Evolutionary conservation across 1,140 invertebrate genomes (phyloP).

Genomic region (Mizuhopecten yessoensis): DNA sequence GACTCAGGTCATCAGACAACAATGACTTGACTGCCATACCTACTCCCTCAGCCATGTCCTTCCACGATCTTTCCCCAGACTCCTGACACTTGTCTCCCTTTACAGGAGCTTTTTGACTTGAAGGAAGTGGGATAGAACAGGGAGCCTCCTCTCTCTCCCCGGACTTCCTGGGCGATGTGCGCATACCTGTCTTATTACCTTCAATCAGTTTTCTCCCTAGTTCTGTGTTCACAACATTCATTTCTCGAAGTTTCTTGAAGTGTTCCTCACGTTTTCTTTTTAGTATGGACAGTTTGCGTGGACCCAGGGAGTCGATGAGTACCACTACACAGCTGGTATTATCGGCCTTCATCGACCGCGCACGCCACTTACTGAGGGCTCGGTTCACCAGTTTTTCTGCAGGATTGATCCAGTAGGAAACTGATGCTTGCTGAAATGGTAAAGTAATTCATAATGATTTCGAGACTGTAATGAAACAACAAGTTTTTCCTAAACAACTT

Average conservation of each 20-base stretch:
- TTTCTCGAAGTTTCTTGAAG: slow-evolving; percentile 48
- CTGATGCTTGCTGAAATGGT: slow-evolving; percentile 73
- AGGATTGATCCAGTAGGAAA: slow-evolving; percentile 88
- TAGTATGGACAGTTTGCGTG: slow-evolving; percentile 76
- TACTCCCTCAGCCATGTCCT: neutral
- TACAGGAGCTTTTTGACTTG: neutral
- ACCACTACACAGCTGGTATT: slow-evolving; percentile 97
- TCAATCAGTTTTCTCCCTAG: neutral
- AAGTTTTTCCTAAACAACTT: too few relatives aligned
- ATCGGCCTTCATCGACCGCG: slow-evolving; percentile 94
- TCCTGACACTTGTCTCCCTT: slow-evolving; percentile 8
- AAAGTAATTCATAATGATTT: slow-evolving; percentile 5
- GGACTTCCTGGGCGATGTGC: slow-evolving; percentile 57
- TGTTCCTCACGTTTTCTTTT: slow-evolving; percentile 75
- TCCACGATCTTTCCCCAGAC: slow-evolving; percentile 29
- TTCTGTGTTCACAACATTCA: slow-evolving; percentile 69
- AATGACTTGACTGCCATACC: slow-evolving; percentile 43
- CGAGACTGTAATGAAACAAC: too few relatives aligned
- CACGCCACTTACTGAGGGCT: slow-evolving; percentile 88
- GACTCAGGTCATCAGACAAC: slow-evolving; percentile 48
- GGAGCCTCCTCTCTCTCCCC: neutral
- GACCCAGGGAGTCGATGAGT: slow-evolving; percentile 94
- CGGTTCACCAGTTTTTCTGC: slow-evolving; percentile 94
- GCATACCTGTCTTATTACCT: neutral
- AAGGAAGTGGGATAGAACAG: neutral